Evolutionary conservation across 1,140 invertebrate species (phyloP), one percentile per base, ranked within the genome.

Genomic region (Diorhabda sublineata): DNA sequence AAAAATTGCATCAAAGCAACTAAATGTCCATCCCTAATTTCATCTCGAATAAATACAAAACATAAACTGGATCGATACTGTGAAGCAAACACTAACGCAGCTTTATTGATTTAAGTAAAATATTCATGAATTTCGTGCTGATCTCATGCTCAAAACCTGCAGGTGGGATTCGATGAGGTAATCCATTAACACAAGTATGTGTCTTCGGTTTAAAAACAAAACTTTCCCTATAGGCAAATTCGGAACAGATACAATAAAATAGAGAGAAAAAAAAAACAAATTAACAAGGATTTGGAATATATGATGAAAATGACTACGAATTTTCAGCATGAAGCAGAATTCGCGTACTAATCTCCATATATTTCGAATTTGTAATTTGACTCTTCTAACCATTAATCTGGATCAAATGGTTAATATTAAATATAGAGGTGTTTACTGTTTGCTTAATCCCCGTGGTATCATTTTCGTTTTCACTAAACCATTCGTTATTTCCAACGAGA

Each of bases 91-190:
- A 67, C n/a, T 58, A 44, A 43, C 56, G 45, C 59, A 68, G 60
- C 66, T 68, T 56, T 66, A 65, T 67, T 68, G 69, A 71, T 71
- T 71, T 64, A 67, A 68, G 69, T 71, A 59, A 71, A 71, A 68
- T 71, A 71, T 71, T 71, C 69, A 67, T 41, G 58, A 66, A 60
- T 47, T 64, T 56, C 69, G 26, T 26, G 69, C 52, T 64, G 64
- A 47, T 64, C 26, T 26, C 47, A 8, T 52, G 47, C 47, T 45
- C 57, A 63, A 45, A 45, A 64, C 66, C 66, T 60, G 61, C 69
- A 71, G 69, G 69, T 71, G 69, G 63, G 69, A 71, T 71, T 68
- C 67, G 64, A 62, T 61, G 26, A 60, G 9, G 68, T 68, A 67
- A 71, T 68, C 68, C 61, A 43, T 26, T 26, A 26, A 26, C 0